Base-by-base conservation (phyloP, 2,888 invertebrate genomes). In the Zootermopsis nevadensis region DNA sequence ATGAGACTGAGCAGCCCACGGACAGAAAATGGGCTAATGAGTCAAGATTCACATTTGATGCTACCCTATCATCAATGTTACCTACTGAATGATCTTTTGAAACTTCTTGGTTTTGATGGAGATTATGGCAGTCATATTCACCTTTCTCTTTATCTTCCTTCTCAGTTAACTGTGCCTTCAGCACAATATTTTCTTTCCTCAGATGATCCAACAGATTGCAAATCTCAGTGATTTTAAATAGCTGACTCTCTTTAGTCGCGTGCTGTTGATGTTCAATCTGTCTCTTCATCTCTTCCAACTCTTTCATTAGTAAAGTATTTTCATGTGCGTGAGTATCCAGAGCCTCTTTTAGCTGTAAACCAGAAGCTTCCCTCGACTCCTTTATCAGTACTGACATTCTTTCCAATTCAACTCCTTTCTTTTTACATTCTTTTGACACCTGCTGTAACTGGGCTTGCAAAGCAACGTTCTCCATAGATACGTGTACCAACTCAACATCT, bases 271-370 rank as follows among this genome's bases (percentile, higher is more conserved):
- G 60, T 22, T 22, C 55, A 27, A 66, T 48, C 24, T 81, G 33
- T 27, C 33, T 8, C 66, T 81, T 81, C 66, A 83, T 10, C 27
- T 74, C 83, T 66, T 77, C 76, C 35, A 83, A 35, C 35, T 84
- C 83, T 35, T 77, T 81, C 35, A 81, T 84, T 27, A 76, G 74
- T 8, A 42, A 77, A 22, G 10, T 19, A 42, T 72, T 81, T 42
- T 81, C 81, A 12, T 48, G 48, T 38, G 42, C 6, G 31, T n/a
- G n/a, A 22, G 48, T 24, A 33, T 81, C 48, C n/a, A 6, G 55
- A n/a, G 24, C n/a, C 8, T 79, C 79, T 79, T 79, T 53, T 66
- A 27, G 35, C 1, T 35, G 31, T 19, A 53, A 7, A 19, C 35
- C 77, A 31, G 81, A 69, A 81, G 48, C 33, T 24, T 81, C 81